Percentiles rank a stretch among this genome's conserved stretches.
Evolutionary conservation across 2,113 vertebrate species (phyloP).

Genomic region (Ranitomeya imitator): DNA sequence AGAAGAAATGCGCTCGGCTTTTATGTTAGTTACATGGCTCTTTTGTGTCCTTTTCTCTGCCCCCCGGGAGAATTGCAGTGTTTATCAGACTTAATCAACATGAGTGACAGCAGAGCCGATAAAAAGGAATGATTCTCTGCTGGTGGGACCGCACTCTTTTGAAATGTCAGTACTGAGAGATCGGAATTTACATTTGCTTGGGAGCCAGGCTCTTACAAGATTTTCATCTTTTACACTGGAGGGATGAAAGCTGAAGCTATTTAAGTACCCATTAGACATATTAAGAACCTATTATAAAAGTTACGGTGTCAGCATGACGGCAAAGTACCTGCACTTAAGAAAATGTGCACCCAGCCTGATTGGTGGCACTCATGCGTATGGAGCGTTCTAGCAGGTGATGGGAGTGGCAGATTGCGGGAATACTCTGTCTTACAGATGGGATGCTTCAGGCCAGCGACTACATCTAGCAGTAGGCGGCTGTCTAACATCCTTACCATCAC

Average conservation of each 20-base stretch:
- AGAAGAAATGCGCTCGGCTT: conserved; percentile 62
- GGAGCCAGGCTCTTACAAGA: conserved; percentile 67
- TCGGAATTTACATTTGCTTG: conserved; percentile 76
- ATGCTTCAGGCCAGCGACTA: conserved; percentile 7
- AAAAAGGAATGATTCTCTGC: conserved; percentile 66
- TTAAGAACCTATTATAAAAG: conserved; percentile 57
- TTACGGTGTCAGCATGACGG: conserved; percentile 58
- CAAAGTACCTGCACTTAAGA: conserved; percentile 52
- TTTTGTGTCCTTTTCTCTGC: conserved; percentile 64
- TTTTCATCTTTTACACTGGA: conserved; percentile 69
- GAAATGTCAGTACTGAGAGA: conserved; percentile 74
- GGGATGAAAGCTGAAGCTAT: conserved; percentile 71
- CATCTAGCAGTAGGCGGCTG: neutral
- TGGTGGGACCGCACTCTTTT: conserved; percentile 69
- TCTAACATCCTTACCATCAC: conserved; percentile 3
- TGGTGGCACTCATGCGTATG: neutral
- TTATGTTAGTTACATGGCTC: conserved; percentile 62
- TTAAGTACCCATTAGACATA: conserved; percentile 63
- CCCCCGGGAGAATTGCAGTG: conserved; percentile 64
- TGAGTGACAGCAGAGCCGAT: conserved; percentile 74
- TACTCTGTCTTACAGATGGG: conserved; percentile 3
- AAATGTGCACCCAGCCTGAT: conserved; percentile 47
- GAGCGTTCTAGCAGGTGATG: conserved; percentile 23
- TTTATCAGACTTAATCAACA: conserved; percentile 75
- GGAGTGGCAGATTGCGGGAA: conserved; percentile 21